Percentiles rank a stretch among this genome's conserved stretches.
These are phyloP conservation scores for Pelosia muscerda DNA, from an alignment of 2,888 invertebrate species.

Conservation along the genomic window DNA sequence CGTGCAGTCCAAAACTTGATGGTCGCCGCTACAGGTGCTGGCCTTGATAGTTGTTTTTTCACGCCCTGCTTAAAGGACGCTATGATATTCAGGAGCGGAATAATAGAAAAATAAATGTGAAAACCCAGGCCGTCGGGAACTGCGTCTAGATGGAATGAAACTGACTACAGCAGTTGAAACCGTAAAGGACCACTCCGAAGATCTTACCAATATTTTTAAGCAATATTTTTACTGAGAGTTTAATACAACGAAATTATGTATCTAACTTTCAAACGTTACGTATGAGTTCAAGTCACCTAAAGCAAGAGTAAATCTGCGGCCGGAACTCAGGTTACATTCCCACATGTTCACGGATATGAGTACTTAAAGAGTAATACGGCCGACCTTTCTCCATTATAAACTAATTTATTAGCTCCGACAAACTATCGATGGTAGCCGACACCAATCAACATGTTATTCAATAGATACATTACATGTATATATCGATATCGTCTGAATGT, in stretches of 20 bases:
- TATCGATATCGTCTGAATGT: conserved; percentile 29
- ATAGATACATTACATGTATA: conserved; percentile 17
- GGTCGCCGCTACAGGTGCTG: too few species aligned
- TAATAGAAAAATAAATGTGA: too few species aligned
- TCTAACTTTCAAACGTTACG: neutral
- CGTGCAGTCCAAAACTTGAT: too few species aligned
- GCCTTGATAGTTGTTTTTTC: too few species aligned
- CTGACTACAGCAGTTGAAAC: too few species aligned
- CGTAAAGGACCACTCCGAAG: too few species aligned
- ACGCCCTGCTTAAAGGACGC: too few species aligned
- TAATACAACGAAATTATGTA: neutral
- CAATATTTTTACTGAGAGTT: neutral
- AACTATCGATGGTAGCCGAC: conserved; percentile 30
- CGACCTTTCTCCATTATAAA: conserved; percentile 39
- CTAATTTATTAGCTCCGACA: conserved; percentile 26
- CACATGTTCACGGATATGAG: conserved; percentile 22
- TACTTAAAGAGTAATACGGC: conserved; percentile 19
- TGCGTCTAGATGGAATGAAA: too few species aligned
- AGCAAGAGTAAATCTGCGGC: neutral
- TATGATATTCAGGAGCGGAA: too few species aligned
- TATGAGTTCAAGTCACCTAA: neutral
- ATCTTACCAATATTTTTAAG: neutral
- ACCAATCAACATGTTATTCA: conserved; percentile 43
- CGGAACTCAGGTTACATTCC: conserved; percentile 14
- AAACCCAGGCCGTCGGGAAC: too few species aligned